These are phyloP conservation scores for Stenoptilia bipunctidactyla DNA, from an alignment of 2,888 invertebrate species.

Conservation along the genomic window DNA sequence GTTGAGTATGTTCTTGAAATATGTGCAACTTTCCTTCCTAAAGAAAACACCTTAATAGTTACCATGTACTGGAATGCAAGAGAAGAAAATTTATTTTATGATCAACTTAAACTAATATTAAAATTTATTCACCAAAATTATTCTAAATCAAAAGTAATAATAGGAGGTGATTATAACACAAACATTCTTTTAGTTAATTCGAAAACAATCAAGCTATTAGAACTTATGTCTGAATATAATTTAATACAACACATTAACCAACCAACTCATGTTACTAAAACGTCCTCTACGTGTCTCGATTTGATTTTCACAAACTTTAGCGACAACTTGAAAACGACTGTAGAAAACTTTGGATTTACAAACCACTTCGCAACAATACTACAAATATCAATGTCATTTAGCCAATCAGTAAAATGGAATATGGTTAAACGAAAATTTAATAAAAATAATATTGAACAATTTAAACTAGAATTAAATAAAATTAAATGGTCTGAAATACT, in stretches of 20 bases:
- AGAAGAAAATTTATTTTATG: conserved; percentile 8
- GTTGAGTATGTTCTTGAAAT: conserved; percentile 6
- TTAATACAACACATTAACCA: not conserved
- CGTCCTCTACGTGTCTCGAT: not conserved
- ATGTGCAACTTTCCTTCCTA: conserved; percentile 7
- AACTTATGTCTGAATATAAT: not conserved
- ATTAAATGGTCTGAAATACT: not conserved
- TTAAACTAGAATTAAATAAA: not conserved
- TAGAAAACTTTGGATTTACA: not conserved
- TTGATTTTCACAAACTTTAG: not conserved
- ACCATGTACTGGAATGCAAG: conserved; percentile 13
- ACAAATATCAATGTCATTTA: not conserved
- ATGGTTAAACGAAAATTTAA: not conserved
- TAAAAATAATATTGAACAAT: not conserved
- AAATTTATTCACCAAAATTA: not conserved
- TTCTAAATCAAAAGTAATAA: not conserved
- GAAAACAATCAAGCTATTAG: not conserved
- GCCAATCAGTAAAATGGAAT: not conserved
- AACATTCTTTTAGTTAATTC: not conserved
- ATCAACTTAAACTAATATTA: conserved; percentile 1
- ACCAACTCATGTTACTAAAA: not conserved
- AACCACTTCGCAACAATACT: not conserved
- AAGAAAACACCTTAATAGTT: conserved; percentile 9
- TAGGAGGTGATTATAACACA: conserved; percentile 1
- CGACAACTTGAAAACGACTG: not conserved